Evolutionary conservation across 2,113 vertebrate genomes (phyloP).

Genomic region (Nestor notabilis): DNA sequence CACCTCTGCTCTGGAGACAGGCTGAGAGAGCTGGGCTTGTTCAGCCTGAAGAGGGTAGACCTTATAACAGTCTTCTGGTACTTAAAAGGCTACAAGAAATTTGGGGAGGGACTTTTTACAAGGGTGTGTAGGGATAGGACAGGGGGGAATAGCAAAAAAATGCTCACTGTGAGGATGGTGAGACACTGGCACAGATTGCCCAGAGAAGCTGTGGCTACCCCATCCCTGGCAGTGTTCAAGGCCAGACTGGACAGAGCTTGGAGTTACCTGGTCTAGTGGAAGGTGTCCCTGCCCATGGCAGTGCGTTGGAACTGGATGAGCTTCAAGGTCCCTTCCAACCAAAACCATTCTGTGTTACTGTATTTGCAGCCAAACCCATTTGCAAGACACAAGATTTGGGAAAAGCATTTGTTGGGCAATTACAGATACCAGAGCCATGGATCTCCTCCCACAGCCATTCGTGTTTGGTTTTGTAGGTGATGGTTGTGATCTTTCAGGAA

Average conservation of each 20-base stretch:
- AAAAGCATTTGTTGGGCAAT: not conserved
- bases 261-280: not conserved
- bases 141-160: not conserved
- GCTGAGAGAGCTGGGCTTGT: not conserved
- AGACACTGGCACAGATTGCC: not conserved
- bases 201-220: not conserved
- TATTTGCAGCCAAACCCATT: not conserved
- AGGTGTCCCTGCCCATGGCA: not conserved
- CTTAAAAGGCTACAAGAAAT: not conserved
- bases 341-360: not conserved
- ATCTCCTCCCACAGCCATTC: not conserved
- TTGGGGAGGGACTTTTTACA: not conserved
- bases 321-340: not conserved
- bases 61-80: not conserved
- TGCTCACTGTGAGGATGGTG: not conserved
- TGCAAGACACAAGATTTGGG: not conserved
- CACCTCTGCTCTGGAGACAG: not conserved
- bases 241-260: not conserved
- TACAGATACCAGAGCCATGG: accelerated
- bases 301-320: not conserved
- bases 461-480: not conserved
- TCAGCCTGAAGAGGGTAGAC: not conserved
- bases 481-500: not conserved
- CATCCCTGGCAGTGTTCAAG: not conserved
- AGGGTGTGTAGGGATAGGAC: not conserved